Conservation (phyloP, 2,797 vertebrate species). For the Eutrigla gurnardus region DNA sequence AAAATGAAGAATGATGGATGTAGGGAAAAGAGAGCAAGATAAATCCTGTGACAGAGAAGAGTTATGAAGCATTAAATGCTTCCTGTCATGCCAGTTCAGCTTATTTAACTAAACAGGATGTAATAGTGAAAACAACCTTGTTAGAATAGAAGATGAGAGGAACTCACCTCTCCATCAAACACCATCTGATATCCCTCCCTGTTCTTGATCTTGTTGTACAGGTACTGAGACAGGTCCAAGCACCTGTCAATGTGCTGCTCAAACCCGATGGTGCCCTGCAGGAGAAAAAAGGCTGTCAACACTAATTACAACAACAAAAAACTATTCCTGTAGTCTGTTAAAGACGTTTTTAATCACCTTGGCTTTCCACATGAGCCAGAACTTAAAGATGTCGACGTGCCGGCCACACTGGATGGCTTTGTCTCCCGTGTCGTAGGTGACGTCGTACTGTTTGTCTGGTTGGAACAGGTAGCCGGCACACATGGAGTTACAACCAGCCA, state of each 20-base stretch:
- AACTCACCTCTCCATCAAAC: constrained; percentile 93
- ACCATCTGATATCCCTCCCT: constrained; percentile 98
- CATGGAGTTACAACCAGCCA: constrained; percentile 98
- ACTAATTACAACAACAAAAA: not conserved
- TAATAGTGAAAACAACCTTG: not conserved
- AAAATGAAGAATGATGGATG: not conserved
- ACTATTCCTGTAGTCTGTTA: not conserved
- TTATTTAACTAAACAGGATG: not conserved
- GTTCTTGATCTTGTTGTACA: constrained; percentile 97
- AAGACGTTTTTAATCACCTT: constrained; percentile 58
- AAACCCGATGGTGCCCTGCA: constrained; percentile 95
- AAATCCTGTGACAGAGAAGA: not conserved
- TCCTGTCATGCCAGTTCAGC: not conserved
- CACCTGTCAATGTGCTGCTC: constrained; percentile 99
- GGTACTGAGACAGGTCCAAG: constrained; percentile 95
- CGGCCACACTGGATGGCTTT: constrained; percentile 98
- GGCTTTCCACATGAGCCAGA: constrained; percentile 99
- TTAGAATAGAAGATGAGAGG: not conserved
- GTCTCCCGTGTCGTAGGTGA: constrained; percentile 97
- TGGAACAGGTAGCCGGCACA: constrained; percentile 99
- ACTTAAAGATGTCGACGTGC: constrained; percentile 99
- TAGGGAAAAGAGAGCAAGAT: not conserved
- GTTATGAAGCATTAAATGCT: not conserved
- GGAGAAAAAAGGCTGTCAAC: not conserved
- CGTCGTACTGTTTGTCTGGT: constrained; percentile 98